These are phyloP conservation scores for Melitaea cinxia DNA, from an alignment of 1,140 invertebrate genomes.

Conservation along the genomic window DNA sequence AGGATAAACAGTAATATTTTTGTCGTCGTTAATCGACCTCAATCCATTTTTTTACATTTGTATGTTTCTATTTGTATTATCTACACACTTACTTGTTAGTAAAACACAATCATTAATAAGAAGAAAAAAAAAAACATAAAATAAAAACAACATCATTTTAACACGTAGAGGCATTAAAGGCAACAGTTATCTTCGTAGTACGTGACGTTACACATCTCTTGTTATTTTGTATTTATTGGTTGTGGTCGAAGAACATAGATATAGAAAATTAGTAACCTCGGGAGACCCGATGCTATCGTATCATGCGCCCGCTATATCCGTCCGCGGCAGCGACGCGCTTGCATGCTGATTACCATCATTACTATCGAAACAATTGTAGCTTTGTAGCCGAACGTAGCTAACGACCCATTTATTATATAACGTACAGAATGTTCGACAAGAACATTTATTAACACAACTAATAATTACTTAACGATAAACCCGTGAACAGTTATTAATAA, in stretches of 20 bases:
- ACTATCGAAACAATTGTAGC: constrained; percentile 41
- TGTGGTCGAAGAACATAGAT: constrained; percentile 2
- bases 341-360: constrained; percentile 58
- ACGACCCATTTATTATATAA: constrained; percentile 15
- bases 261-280: constrained; percentile 20
- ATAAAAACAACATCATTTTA: not conserved
- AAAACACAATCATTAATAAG: no score
- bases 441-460: not conserved
- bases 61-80: no score
- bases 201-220: not conserved
- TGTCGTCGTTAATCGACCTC: no score
- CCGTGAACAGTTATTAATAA: not conserved
- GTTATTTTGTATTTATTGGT: constrained; percentile 7
- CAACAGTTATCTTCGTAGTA: not conserved
- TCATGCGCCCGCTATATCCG: constrained; percentile 39
- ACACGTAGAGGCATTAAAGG: not conserved
- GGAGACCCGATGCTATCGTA: constrained; percentile 20
- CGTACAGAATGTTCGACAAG: not conserved
- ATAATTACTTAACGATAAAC: not conserved
- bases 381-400: constrained; percentile 34
- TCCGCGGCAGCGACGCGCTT: constrained; percentile 32
- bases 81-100: no score
- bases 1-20: no score
- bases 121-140: no score
- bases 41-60: no score